Percentiles rank a stretch among this genome's conserved stretches.
Conservation (phyloP, 2,888 invertebrate species). For the Orthosia cruda region DNA sequence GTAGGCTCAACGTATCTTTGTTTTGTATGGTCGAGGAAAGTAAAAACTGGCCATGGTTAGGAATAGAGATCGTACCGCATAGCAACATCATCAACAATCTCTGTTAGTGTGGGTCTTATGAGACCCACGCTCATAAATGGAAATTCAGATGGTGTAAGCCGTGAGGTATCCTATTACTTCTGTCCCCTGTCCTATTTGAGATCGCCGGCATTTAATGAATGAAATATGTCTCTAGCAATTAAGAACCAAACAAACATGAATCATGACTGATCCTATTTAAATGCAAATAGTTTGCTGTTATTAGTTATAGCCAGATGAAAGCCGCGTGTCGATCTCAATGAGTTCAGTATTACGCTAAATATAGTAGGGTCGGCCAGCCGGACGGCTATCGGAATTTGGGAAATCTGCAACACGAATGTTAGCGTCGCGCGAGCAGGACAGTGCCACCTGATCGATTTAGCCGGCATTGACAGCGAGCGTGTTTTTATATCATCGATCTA, state of each 20-base stretch:
- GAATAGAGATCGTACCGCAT: neutral
- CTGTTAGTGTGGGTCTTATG: conserved; percentile 18
- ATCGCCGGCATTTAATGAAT: conserved; percentile 34
- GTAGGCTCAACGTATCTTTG: too few species aligned
- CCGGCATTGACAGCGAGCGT: conserved; percentile 75
- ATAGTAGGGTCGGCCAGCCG: conserved; percentile 70
- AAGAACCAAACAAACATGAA: conserved; percentile 38
- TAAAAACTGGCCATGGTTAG: neutral
- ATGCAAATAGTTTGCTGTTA: conserved; percentile 49
- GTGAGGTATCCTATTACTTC: conserved; percentile 47
- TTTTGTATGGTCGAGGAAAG: neutral
- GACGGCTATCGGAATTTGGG: conserved; percentile 69
- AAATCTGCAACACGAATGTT: conserved; percentile 69
- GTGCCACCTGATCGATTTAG: conserved; percentile 65
- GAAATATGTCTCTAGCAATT: conserved; percentile 30
- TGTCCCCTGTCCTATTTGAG: conserved; percentile 32
- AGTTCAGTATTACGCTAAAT: conserved; percentile 70
- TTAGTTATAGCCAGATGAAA: conserved; percentile 61
- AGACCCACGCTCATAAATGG: conserved; percentile 41
- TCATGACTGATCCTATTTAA: conserved; percentile 28
- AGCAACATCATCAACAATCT: neutral
- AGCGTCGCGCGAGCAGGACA: conserved; percentile 62
- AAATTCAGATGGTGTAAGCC: conserved; percentile 13
- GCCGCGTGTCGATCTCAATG: conserved; percentile 66
- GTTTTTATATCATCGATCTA: conserved; percentile 73